phyloP scores from a whole-genome alignment of 2,797 vertebrate species.

The Melopsittacus undulatus region DNA sequence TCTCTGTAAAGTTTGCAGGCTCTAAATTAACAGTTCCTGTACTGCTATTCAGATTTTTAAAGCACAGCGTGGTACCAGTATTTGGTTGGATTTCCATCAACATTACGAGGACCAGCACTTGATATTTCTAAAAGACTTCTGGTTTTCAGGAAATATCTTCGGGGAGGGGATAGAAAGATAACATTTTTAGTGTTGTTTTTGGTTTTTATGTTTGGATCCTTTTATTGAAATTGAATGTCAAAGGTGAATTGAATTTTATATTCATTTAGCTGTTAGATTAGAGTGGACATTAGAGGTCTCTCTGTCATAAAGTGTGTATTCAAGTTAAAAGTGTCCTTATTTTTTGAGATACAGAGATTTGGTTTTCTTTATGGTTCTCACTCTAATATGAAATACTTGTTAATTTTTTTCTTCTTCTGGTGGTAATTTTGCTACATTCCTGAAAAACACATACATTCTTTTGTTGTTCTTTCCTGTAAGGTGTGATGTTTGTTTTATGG shows the following conservation, averaged over 20 bases:
- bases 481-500: constrained; percentile 17
- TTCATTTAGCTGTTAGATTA: not conserved
- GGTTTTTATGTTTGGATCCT: not conserved
- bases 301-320: not conserved
- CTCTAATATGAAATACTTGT: not conserved
- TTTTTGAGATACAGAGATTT: not conserved
- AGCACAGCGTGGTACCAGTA: not conserved
- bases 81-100: not conserved
- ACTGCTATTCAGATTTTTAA: not conserved
- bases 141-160: not conserved
- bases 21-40: not conserved
- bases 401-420: not conserved
- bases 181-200: not conserved
- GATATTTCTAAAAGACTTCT: not conserved
- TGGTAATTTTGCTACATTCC: not conserved
- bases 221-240: not conserved
- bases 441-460: not conserved
- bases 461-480: not conserved
- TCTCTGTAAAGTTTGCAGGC: not conserved
- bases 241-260: not conserved
- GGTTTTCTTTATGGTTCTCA: not conserved
- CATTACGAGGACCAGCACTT: not conserved
- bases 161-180: not conserved
- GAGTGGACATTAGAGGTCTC: not conserved
- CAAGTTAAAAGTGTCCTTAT: not conserved